A percentile compares a stretch with the other conserved stretches of the same genome.
Evolutionary conservation across 2,797 vertebrate genomes (phyloP).

Genomic region (Anolis apletophallus): DNA sequence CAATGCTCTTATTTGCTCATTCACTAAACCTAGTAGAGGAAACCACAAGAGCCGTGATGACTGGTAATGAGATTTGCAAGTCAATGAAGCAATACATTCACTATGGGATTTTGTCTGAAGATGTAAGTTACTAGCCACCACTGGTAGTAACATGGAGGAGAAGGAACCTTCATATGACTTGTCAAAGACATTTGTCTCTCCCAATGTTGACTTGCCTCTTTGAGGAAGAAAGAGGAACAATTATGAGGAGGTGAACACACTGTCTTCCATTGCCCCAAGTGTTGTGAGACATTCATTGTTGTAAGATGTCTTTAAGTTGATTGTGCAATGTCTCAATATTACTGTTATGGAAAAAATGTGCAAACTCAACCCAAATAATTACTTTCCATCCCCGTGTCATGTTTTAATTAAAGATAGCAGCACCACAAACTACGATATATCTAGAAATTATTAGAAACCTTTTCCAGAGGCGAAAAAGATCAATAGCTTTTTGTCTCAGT

Average conservation of each 20-base stretch:
- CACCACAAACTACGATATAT: constrained; percentile 73
- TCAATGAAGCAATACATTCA: no score
- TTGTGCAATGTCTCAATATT: neutral
- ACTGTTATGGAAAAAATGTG: neutral
- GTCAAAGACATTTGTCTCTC: no score
- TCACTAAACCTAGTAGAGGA: no score
- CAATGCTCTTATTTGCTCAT: no score
- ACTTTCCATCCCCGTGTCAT: constrained; percentile 72
- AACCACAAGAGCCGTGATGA: no score
- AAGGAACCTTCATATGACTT: no score
- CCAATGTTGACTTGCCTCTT: no score
- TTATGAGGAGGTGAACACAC: neutral
- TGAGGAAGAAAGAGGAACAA: neutral
- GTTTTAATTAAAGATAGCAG: constrained; percentile 83
- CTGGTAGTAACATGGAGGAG: no score
- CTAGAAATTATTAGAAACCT: constrained; percentile 81
- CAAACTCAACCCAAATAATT: constrained; percentile 66
- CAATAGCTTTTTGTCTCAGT: constrained; percentile 78
- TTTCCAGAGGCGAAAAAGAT: constrained; percentile 78
- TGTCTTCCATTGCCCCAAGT: neutral
- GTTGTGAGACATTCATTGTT: no score
- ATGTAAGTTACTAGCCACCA: no score
- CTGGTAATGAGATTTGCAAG: no score
- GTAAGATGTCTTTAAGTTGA: neutral
- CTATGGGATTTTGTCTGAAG: no score